Base-by-base conservation (phyloP, 1,140 invertebrate genomes). In the Physella acuta region DNA sequence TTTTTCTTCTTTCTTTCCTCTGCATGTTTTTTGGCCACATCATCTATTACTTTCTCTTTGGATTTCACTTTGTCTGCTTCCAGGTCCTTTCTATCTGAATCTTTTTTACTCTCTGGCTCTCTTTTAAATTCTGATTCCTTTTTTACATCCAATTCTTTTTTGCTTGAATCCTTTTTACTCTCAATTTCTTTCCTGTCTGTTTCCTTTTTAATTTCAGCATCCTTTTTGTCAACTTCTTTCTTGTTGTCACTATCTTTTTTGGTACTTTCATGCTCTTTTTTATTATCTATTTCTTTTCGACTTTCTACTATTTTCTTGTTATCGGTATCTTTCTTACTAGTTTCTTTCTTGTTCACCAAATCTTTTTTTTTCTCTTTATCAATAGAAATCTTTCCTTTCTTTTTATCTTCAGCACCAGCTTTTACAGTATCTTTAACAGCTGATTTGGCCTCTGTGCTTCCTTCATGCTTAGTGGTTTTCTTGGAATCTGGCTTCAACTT, bases 1-100 rank as follows among this genome's bases (percentile, higher is more conserved):
- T 75, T 71, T 28, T 64, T 65, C 55, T 69, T 68, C 56, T 73
- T 69, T 4, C 51, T 53, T 33, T 49, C 30, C 16, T 4, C 36
- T 28, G 17, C 1, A 2, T 49, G 36, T 39, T 24, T 4, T 56
- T 36, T 24, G 1, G 17, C 28, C 11, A 0, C 34, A 39, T 55
- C 51, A 37, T 17, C 31, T 36, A 26, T 61, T 17, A 34, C 31
- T 20, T 39, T 53, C 44, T 20, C 30, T 37, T 52, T 64, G 2
- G 31, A 4, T 33, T 64, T 64, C 16, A 51, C 62, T 37, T 62
- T 34, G 17, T 62, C 36, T 24, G 26, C 20, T 37, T 39, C 31
- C 24, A 3, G 2, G 58, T 28, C 16, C 20, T 58, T 56, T 20
- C 28, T 58, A 52, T 8, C 39, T 16, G 34, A 39, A 33, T 62